Conservation (phyloP, 2,113 vertebrate genomes). For the Oncorhynchus gorbuscha region DNA sequence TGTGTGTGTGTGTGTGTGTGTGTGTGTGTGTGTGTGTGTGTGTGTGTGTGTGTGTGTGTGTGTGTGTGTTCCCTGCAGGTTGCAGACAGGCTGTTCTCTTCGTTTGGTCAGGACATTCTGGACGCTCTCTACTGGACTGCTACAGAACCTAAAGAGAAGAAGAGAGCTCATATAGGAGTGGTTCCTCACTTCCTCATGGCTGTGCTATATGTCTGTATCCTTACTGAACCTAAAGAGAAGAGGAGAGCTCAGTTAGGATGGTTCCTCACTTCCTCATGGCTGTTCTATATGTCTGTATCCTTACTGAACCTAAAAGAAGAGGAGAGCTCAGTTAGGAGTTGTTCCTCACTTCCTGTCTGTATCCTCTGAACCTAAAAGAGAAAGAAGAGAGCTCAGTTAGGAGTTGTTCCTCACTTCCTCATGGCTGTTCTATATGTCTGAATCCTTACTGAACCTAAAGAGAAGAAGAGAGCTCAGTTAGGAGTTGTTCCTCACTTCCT, state of each 20-base stretch:
- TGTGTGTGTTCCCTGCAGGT: constrained; percentile 73
- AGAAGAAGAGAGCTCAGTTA: no score
- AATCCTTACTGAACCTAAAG: constrained; percentile 79
- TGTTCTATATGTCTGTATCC: no score
- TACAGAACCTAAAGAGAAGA: constrained; percentile 94
- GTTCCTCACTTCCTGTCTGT: no score
- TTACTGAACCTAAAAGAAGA: no score
- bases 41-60: background rate
- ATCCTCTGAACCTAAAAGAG: no score
- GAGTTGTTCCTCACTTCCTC: constrained; percentile 70
- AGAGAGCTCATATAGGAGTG: constrained; percentile 94
- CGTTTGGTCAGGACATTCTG: constrained; percentile 70
- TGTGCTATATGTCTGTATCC: constrained; percentile 77
- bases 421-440: constrained; percentile 73
- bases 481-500: no score
- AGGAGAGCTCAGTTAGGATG: no score
- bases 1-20: no score
- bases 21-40: background rate
- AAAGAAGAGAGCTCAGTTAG: no score
- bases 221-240: no score
- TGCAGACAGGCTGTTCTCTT: constrained; percentile 92
- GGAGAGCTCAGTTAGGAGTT: no score
- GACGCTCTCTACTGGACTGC: constrained; percentile 98
- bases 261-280: no score
- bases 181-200: constrained; percentile 98